Conservation (phyloP, 1,140 invertebrate genomes). For the Cecropterus lyciades region DNA sequence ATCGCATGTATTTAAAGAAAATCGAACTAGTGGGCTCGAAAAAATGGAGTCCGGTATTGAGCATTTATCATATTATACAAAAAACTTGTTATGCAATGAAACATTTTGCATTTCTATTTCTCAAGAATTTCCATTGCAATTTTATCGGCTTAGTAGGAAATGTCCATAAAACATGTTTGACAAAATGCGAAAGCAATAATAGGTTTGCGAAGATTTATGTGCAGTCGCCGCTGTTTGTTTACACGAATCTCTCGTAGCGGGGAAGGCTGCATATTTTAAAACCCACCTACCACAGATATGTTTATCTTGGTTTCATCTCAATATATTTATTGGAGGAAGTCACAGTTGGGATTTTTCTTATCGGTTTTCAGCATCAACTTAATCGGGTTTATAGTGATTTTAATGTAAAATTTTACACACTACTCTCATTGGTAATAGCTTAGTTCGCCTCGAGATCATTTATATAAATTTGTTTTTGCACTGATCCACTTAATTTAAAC, state of each 20-base stretch:
- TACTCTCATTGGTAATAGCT: neutral
- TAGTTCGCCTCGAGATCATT: neutral
- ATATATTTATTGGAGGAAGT: slow-evolving; percentile 77
- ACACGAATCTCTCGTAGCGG: slow-evolving; percentile 68
- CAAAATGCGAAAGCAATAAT: slow-evolving; percentile 59
- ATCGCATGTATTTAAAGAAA: no score
- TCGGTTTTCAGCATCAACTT: slow-evolving; percentile 59
- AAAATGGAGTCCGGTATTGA: no score
- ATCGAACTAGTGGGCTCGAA: no score
- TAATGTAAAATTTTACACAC: slow-evolving; percentile 39
- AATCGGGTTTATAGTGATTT: slow-evolving; percentile 56
- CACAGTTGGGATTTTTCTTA: slow-evolving; percentile 65
- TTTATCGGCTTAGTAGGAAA: slow-evolving; percentile 32
- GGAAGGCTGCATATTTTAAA: slow-evolving; percentile 71
- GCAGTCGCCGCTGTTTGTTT: slow-evolving; percentile 62
- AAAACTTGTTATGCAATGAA: no score
- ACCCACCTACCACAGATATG: slow-evolving; percentile 57
- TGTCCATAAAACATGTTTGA: slow-evolving; percentile 32
- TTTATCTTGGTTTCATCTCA: slow-evolving; percentile 77
- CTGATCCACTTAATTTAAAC: slow-evolving; percentile 3
- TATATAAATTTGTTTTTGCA: neutral
- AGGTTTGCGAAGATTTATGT: slow-evolving; percentile 56
- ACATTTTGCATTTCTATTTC: slow-evolving; percentile 16
- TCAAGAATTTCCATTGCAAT: slow-evolving; percentile 27
- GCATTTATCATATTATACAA: no score